Base-by-base conservation (phyloP, 2,113 vertebrate species). In the Halichoerus grypus region DNA sequence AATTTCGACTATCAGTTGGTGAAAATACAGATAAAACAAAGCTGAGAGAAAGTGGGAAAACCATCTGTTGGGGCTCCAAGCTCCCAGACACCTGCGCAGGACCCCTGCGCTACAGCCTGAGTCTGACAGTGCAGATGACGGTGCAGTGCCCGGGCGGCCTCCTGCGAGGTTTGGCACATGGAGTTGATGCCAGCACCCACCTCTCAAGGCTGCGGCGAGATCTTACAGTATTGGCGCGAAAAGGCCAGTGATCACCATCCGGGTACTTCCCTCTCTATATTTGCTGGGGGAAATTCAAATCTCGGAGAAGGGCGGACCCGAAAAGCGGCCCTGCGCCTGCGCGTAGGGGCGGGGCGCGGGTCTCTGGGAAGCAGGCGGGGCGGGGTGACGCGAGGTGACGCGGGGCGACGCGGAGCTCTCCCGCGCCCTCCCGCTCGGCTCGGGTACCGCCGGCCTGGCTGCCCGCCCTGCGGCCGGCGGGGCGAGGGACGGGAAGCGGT, bases 151-250 rank as follows among this genome's bases (percentile, higher is more conserved):
- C 39, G 21, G 36, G 28, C 5, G 5, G 76, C 24, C 76, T 96
- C 83, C 18, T 15, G 36, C 72, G 53, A 65, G 53, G 63, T 55
- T 11, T 31, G 31, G 65, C 49, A 51, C 53, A 1, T 14, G 33
- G 49, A 53, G 46, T 10, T 19, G 7, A 72, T 1, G 36, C 21
- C 4, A 10, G 55, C 33, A 88, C 72, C 92, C 83, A 86, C 21
- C 80, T 92, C 84, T 59, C 46, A 80, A 79, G 46, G 51, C 33
- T 91, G 94, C 69, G 24, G 67, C 55, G 67, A 87, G 39, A 93
- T 74, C 51, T 96, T 88, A 84, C 91, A 93, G 46, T 83, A 83
- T 97, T 98, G 98, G 98, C 98, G 98, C 97, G 96, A 98, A 98
- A 97, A 96, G 22, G 19, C 94, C 55, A 89, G 94, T 31, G 12